These are phyloP conservation scores for Phasianus colchicus DNA, from an alignment of 2,113 vertebrate species.

Conservation along the genomic window DNA sequence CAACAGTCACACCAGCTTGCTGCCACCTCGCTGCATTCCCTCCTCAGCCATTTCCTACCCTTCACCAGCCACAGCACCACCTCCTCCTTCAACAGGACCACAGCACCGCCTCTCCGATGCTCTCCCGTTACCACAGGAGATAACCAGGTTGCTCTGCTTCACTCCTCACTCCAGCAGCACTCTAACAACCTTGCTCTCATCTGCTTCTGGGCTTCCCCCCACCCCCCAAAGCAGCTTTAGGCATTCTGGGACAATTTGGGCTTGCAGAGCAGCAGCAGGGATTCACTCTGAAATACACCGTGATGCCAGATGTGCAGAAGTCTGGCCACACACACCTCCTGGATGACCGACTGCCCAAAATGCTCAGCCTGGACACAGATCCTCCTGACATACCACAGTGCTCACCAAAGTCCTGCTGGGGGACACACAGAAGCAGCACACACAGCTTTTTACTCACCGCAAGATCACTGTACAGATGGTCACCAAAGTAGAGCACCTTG, in stretches of 20 bases:
- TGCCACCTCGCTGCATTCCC: background rate
- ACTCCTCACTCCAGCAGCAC: background rate
- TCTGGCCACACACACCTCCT: background rate
- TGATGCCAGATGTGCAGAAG: background rate
- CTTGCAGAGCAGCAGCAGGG: background rate
- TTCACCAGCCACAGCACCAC: background rate
- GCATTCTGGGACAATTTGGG: background rate
- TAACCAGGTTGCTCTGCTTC: background rate
- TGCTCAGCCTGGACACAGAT: background rate
- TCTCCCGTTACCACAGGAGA: background rate
- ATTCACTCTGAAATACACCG: background rate
- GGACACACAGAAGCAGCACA: background rate
- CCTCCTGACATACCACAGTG: background rate
- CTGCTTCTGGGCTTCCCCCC: too few relatives aligned
- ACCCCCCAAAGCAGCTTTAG: background rate
- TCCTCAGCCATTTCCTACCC: background rate
- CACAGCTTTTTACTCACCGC: slow-evolving; percentile 82
- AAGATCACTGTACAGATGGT: slow-evolving; percentile 96
- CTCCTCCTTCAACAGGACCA: background rate
- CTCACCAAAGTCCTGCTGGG: background rate
- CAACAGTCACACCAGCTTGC: accelerated
- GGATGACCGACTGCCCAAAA: background rate
- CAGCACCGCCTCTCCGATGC: background rate
- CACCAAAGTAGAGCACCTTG: slow-evolving; percentile 96
- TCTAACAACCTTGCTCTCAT: background rate